These are phyloP conservation scores for Drosophila bocki DNA, from an alignment of 1,140 invertebrate genomes.

Conservation along the genomic window DNA sequence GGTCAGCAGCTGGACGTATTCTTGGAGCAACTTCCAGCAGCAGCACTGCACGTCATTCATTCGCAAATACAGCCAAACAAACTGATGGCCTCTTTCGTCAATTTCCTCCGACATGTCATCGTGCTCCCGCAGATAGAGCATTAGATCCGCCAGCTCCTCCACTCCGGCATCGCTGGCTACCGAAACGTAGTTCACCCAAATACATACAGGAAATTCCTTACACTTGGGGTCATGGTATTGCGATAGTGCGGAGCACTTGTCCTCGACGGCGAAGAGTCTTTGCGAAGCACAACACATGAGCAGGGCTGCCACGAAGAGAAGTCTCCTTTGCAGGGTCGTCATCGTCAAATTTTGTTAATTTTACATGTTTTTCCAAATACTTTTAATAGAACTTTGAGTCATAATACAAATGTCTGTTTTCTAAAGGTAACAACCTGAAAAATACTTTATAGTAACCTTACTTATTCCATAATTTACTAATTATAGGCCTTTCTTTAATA, in stretches of 20 bases:
- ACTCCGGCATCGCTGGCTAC: slow-evolving; percentile 89
- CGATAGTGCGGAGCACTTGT: neutral
- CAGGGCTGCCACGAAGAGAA: slow-evolving; percentile 5
- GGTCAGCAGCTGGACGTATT: slow-evolving; percentile 91
- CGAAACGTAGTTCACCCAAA: slow-evolving; percentile 99
- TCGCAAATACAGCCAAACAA: slow-evolving; percentile 93
- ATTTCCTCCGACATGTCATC: slow-evolving; percentile 92
- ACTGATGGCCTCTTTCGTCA: slow-evolving; percentile 91
- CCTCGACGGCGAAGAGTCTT: neutral
- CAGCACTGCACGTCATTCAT: slow-evolving; percentile 94
- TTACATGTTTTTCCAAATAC: slow-evolving; percentile 17
- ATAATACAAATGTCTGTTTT: slow-evolving; percentile 14
- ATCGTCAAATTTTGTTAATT: neutral
- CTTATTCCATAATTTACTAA: neutral
- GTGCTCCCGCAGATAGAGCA: slow-evolving; percentile 93
- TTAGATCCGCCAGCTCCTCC: slow-evolving; percentile 89
- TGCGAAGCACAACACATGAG: neutral
- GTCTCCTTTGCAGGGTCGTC: neutral
- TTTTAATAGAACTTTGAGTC: slow-evolving; percentile 2
- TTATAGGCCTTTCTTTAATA: neutral
- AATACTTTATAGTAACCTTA: neutral
- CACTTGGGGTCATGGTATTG: neutral
- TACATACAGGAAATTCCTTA: neutral
- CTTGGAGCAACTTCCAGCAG: slow-evolving; percentile 92
- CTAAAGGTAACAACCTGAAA: neutral